These are phyloP conservation scores for Chondrilla cf. caribensis DNA, from an alignment of 37 sponge, comb jelly and placozoan genomes.

Conservation along the genomic window DNA sequence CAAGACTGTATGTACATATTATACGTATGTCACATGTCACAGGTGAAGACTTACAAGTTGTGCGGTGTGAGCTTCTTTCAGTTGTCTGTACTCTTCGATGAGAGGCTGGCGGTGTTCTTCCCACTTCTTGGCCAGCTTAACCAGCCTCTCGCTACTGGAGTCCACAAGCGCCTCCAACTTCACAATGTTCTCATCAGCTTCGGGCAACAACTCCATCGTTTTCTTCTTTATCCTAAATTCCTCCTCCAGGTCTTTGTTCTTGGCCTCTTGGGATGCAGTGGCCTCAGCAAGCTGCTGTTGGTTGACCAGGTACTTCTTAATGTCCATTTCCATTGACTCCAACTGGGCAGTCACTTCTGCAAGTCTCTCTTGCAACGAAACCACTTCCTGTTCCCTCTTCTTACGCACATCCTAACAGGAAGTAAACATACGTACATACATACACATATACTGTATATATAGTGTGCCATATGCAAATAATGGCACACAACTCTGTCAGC, in stretches of 20 bases:
- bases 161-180: slow-evolving; percentile 69
- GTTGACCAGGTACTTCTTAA: slow-evolving; percentile 66
- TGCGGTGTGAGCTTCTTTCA: slow-evolving; percentile 44
- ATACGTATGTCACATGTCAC: no score
- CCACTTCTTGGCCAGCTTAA: slow-evolving; percentile 73
- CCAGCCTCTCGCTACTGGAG: slow-evolving; percentile 66
- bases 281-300: background rate
- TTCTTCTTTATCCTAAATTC: slow-evolving; percentile 73
- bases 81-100: slow-evolving; percentile 46
- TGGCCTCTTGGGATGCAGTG: background rate
- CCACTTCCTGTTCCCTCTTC: slow-evolving; percentile 78
- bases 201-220: slow-evolving; percentile 78
- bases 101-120: slow-evolving; percentile 71
- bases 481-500: no score
- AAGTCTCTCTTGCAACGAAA: slow-evolving; percentile 61
- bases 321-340: slow-evolving; percentile 77
- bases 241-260: slow-evolving; percentile 76
- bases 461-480: no score
- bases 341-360: slow-evolving; percentile 51
- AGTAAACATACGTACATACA: background rate
- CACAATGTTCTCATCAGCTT: slow-evolving; percentile 83
- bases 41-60: background rate
- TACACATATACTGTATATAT: no score
- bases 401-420: slow-evolving; percentile 56
- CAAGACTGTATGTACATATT: no score